Evolutionary conservation across 2,113 vertebrate genomes (phyloP).

Genomic region (Tympanuchus pallidicinctus): DNA sequence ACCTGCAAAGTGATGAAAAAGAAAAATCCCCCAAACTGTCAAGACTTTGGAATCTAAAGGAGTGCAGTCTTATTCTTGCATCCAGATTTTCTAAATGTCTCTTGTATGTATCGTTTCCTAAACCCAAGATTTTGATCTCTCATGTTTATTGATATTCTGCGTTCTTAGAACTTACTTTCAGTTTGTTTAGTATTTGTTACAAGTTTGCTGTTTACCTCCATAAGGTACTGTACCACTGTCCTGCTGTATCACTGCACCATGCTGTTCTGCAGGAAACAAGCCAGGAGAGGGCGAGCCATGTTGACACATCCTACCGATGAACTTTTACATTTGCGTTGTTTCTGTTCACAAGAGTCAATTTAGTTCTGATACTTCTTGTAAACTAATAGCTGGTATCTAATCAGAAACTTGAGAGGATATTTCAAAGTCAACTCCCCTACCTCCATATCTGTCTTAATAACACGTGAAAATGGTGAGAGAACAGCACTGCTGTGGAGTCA

Average conservation of each 20-base stretch:
- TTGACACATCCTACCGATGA: neutral
- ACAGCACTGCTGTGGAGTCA: neutral
- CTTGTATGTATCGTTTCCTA: neutral
- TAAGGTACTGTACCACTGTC: neutral
- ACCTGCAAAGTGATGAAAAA: accelerated
- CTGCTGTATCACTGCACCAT: neutral
- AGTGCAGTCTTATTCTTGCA: neutral
- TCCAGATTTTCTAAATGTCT: neutral
- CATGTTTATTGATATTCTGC: neutral
- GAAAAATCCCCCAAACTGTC: neutral
- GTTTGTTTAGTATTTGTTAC: neutral
- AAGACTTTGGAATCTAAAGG: neutral
- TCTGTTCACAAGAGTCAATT: neutral
- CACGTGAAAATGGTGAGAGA: neutral
- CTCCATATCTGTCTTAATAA: neutral
- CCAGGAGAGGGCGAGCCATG: neutral
- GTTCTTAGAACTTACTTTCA: neutral
- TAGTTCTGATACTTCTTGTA: neutral
- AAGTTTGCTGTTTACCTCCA: neutral
- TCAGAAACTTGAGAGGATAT: neutral
- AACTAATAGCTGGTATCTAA: neutral
- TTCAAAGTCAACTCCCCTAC: neutral
- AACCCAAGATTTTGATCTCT: neutral
- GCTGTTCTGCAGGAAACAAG: neutral
- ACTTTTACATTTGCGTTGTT: neutral